Evolutionary conservation across 2,797 vertebrate genomes (phyloP).

Genomic region (Phoebastria nigripes): DNA sequence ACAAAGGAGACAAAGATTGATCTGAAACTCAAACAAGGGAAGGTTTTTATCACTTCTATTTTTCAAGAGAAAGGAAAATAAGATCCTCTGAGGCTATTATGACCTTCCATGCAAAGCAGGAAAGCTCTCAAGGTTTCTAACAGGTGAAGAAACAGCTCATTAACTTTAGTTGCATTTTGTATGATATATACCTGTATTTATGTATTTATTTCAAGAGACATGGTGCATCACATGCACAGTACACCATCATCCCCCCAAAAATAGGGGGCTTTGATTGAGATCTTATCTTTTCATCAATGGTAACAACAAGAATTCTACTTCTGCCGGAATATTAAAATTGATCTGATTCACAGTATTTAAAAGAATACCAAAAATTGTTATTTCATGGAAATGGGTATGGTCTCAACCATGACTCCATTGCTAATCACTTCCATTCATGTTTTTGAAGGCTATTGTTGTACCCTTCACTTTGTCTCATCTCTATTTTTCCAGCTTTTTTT

Average conservation of each 20-base stretch:
- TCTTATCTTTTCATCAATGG: background rate
- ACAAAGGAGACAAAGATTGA: constrained; percentile 14
- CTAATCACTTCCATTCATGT: background rate
- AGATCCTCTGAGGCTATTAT: background rate
- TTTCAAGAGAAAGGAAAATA: background rate
- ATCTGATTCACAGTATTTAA: background rate
- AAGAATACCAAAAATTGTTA: background rate
- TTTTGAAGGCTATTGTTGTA: background rate
- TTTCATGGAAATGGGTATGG: background rate
- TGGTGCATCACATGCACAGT: background rate
- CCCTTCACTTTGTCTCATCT: background rate
- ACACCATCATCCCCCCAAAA: background rate
- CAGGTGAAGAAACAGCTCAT: background rate
- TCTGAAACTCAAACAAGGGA: background rate
- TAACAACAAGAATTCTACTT: background rate
- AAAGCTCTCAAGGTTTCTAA: background rate
- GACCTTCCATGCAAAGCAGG: background rate
- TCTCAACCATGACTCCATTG: background rate
- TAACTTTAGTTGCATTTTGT: constrained; percentile 5
- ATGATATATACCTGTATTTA: background rate
- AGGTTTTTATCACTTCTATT: background rate
- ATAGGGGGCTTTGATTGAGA: background rate
- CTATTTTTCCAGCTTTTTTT: background rate
- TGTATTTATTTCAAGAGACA: background rate
- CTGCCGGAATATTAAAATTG: background rate